phyloP scores from a whole-genome alignment of 2,797 vertebrate genomes.

The Poeciliopsis presidionis region DNA sequence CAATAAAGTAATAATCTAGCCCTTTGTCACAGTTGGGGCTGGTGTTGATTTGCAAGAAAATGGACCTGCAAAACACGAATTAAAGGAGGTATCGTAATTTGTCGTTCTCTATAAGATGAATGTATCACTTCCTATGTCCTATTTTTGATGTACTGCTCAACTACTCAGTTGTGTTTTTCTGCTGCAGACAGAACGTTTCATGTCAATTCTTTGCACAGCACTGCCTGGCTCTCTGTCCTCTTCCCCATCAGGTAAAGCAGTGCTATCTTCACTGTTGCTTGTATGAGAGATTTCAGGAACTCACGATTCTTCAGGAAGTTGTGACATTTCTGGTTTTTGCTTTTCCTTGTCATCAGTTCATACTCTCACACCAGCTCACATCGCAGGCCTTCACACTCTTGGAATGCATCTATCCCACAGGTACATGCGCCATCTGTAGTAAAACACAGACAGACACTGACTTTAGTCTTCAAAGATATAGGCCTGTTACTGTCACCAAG shows the following conservation, averaged over 20 bases:
- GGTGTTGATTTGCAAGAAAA: background rate
- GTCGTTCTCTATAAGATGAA: background rate
- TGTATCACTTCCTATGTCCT: background rate
- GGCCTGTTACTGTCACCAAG: background rate
- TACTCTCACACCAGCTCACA: slow-evolving; percentile 64
- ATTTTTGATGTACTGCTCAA: background rate
- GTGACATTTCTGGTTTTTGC: background rate
- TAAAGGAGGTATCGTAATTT: slow-evolving; percentile 47
- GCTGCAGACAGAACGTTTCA: slow-evolving; percentile 54
- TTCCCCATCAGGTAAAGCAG: slow-evolving; percentile 64
- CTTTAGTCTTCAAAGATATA: background rate
- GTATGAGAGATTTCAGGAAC: background rate
- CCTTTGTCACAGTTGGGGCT: slow-evolving; percentile 37
- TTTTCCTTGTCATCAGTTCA: slow-evolving; percentile 62
- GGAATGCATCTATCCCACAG: slow-evolving; percentile 58
- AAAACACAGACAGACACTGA: background rate
- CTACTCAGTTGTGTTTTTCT: background rate
- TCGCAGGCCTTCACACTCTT: slow-evolving; percentile 61
- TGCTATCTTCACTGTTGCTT: background rate
- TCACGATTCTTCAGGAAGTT: background rate
- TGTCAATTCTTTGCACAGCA: slow-evolving; percentile 59
- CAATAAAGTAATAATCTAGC: background rate
- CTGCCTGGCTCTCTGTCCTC: slow-evolving; percentile 16
- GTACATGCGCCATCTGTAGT: slow-evolving; percentile 40
- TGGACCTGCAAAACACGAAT: slow-evolving; percentile 13